Conservation (phyloP, 2,113 vertebrate species). For the Shinisaurus crocodilurus region DNA sequence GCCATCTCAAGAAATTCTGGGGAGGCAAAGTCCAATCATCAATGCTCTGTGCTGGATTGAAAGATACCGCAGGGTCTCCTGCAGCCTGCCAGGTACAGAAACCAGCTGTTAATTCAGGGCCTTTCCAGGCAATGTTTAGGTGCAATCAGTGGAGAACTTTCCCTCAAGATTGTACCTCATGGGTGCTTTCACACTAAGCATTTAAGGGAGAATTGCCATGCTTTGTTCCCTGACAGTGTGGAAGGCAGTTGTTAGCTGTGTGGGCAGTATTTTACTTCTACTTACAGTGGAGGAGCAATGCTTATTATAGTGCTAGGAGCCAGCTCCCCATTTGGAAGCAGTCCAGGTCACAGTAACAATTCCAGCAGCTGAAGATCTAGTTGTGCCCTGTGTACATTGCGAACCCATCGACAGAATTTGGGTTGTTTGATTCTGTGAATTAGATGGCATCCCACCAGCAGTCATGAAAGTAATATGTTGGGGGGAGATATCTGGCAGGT, state of each 20-base stretch:
- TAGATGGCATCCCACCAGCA: background rate
- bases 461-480: too few relatives aligned
- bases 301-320: background rate
- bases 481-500: too few relatives aligned
- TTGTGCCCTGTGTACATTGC: background rate
- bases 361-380: background rate
- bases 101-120: background rate
- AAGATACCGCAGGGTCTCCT: conserved; percentile 76
- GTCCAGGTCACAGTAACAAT: background rate
- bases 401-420: background rate
- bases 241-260: too few relatives aligned
- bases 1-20: conserved; percentile 82
- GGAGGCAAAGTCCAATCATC: conserved; percentile 80
- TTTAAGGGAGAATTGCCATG: background rate
- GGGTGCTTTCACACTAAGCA: background rate
- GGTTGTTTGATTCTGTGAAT: background rate
- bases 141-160: background rate
- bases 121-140: background rate
- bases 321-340: background rate
- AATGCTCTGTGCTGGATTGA: conserved; percentile 82
- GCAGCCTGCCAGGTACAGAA: conserved; percentile 80
- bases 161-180: background rate
- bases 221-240: background rate
- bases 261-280: background rate
- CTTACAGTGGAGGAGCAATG: background rate